Percentiles rank a stretch among this genome's conserved stretches.
These are phyloP conservation scores for Diadromus collaris DNA, from an alignment of 2,888 invertebrate genomes.

Conservation along the genomic window DNA sequence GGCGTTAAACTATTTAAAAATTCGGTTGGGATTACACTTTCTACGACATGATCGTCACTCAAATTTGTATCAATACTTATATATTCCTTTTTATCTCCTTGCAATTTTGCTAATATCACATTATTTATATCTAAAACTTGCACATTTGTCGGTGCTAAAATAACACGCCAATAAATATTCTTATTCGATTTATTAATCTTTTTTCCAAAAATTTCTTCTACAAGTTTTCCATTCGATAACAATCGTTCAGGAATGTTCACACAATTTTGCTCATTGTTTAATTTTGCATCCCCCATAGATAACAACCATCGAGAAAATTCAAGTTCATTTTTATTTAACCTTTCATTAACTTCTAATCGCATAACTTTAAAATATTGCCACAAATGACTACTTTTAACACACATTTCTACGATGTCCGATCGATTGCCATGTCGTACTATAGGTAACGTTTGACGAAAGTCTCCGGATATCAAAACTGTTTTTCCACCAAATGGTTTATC, in stretches of 20 bases:
- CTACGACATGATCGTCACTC: slow-evolving; percentile 9
- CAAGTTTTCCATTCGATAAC: no score
- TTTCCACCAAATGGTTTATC: slow-evolving; percentile 33
- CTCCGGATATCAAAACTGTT: no score
- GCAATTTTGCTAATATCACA: no score
- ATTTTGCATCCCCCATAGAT: slow-evolving; percentile 37
- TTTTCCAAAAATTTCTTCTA: slow-evolving; percentile 21
- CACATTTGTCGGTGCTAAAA: slow-evolving; percentile 45
- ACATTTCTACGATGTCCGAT: slow-evolving; percentile 22
- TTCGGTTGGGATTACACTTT: slow-evolving; percentile 24
- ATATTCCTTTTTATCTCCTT: slow-evolving; percentile 7
- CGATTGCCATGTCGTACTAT: slow-evolving; percentile 28
- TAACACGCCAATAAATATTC: slow-evolving; percentile 28
- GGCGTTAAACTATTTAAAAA: slow-evolving; percentile 45
- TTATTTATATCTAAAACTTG: slow-evolving; percentile 36
- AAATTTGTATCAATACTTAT: slow-evolving; percentile 25
- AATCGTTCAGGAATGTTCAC: no score
- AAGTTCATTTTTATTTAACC: slow-evolving; percentile 36
- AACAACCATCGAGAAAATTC: slow-evolving; percentile 45
- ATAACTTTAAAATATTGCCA: slow-evolving; percentile 38
- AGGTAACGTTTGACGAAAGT: slow-evolving; percentile 35
- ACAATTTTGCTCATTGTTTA: no score
- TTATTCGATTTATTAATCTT: background rate
- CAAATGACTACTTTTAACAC: slow-evolving; percentile 13
- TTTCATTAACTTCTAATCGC: slow-evolving; percentile 32